phyloP scores from a whole-genome alignment of 2,888 invertebrate genomes.

The Mechanitis messenoides region DNA sequence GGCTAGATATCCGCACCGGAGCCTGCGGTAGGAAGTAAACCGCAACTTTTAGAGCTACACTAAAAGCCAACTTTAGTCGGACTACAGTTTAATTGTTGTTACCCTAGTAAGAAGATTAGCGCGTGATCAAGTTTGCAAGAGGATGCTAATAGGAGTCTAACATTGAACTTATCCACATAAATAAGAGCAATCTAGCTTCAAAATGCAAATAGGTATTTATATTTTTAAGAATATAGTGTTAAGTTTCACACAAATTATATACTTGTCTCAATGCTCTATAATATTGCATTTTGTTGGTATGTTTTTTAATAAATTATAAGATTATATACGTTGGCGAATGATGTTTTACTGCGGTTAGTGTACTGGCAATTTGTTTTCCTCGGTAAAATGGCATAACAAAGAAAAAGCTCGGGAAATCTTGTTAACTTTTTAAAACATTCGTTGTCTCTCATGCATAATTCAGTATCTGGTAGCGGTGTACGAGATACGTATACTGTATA shows the following conservation, averaged over 20 bases:
- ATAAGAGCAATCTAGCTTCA: too few species aligned
- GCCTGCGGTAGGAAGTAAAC: slow-evolving; percentile 40
- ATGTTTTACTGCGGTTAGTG: slow-evolving; percentile 37
- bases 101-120: slow-evolving; percentile 31
- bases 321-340: slow-evolving; percentile 26
- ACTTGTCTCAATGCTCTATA: slow-evolving; percentile 20
- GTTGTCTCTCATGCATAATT: slow-evolving; percentile 67
- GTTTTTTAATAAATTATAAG: slow-evolving; percentile 28
- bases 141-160: slow-evolving; percentile 6
- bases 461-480: slow-evolving; percentile 46
- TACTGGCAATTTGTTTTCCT: slow-evolving; percentile 62
- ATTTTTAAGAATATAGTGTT: slow-evolving; percentile 12
- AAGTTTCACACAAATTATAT: slow-evolving; percentile 21
- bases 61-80: slow-evolving; percentile 44
- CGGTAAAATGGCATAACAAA: slow-evolving; percentile 61
- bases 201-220: too few species aligned
- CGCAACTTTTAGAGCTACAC: slow-evolving; percentile 45
- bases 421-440: slow-evolving; percentile 74
- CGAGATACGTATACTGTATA: slow-evolving; percentile 16
- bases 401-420: slow-evolving; percentile 69
- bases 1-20: slow-evolving; percentile 51
- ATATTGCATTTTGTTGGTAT: slow-evolving; percentile 25
- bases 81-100: slow-evolving; percentile 45
- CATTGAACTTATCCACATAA: slow-evolving; percentile 2
- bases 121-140: slow-evolving; percentile 24